Evolutionary conservation across 2,113 vertebrate genomes (phyloP), one percentile per base, ranked within the genome.

Genomic region (Corydoras sp.): DNA sequence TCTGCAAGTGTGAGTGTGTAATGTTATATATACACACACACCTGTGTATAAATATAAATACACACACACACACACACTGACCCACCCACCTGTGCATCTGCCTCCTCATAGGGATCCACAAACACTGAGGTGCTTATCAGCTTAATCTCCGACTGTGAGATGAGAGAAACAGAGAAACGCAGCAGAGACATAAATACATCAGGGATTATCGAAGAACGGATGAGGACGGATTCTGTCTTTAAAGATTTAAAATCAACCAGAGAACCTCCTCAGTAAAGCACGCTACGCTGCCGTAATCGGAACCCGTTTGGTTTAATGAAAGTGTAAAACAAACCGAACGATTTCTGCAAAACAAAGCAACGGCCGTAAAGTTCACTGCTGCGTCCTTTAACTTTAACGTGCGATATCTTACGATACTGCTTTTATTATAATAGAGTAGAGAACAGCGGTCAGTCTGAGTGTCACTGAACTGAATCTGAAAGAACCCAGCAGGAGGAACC

Each of bases 51-150:
- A n/a, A n/a, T n/a, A n/a, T n/a, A n/a, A n/a, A n/a, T n/a, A n/a
- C 13, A 10, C 32, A 24, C 49, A n/a, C 35, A 13, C 49, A 7
- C 5, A 54, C n/a, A 15, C 48, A 77, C 0, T 72, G 7, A 58
- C 29, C 58, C 14, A 83, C 85, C 7, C 2, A 98, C 96, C 95
- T 96, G 90, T 35, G 91, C 90, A 10, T 99, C 97, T 0, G 95
- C 97, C 79, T 99, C 97, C 62, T 98, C 96, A 0, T 97, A 99
- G 0, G 97, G 97, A 76, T 99, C 93, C 80, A 99, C 96, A 5
- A 99, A 98, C 85, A 99, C 94, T 0, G 88, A 87, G 0, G 92
- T 86, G 11, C 82, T 88, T 11, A 94, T 68, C 8, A 99, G 85
- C 74, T 89, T 88, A 72, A 99, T 91, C 79, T 98, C 97, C 15